Evolutionary conservation across 2,797 vertebrate species (phyloP), one percentile per base, ranked within the genome.

Genomic region (Melopsittacus undulatus): DNA sequence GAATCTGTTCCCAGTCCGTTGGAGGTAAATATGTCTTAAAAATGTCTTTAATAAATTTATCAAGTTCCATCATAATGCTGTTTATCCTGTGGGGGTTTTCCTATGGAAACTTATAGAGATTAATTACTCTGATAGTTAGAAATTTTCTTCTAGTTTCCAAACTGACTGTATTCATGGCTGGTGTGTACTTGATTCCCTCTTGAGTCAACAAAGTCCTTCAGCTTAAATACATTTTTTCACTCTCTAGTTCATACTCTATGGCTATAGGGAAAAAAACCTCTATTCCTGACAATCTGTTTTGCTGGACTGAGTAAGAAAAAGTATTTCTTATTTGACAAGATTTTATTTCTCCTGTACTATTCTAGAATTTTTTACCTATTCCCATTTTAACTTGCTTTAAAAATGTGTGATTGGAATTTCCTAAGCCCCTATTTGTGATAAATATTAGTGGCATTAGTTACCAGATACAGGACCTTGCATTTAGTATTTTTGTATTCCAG

Each of bases 371-470:
- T 13, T 11, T 49, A 24, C 32, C 38, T 34, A 42, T 66, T 81
- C 34, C 13, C 24, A 34, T 59, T 82, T 83, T 73, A 69, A 84
- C 73, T 76, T 83, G 9, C n/a, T 94, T 74, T 70, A 72, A 87
- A 77, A 93, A 75, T 7, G 3, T 59, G 14, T 80, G 62, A 2
- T 32, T 77, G 56, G 36, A 94, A 74, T 48, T 94, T 70, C 15
- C 20, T n/a, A 56, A 62, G 4, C 3, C 20, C 11, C 3, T 72
- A 7, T 57, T 70, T 0, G 0, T 78, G 48, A 34, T 38, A 78
- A 75, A 66, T 66, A 32, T 72, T 62, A 64, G 13, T 22, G 4
- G 6, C 62, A 15, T 36, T 83, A 81, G 49, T 81, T 76, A 34
- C 45, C 22, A 46, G 27, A 30, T 81, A 4, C 20, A 19, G 16